Percentiles rank a stretch among this genome's conserved stretches.
These are phyloP conservation scores for Syrista parreyssii DNA, from an alignment of 2,888 invertebrate species.

Conservation along the genomic window DNA sequence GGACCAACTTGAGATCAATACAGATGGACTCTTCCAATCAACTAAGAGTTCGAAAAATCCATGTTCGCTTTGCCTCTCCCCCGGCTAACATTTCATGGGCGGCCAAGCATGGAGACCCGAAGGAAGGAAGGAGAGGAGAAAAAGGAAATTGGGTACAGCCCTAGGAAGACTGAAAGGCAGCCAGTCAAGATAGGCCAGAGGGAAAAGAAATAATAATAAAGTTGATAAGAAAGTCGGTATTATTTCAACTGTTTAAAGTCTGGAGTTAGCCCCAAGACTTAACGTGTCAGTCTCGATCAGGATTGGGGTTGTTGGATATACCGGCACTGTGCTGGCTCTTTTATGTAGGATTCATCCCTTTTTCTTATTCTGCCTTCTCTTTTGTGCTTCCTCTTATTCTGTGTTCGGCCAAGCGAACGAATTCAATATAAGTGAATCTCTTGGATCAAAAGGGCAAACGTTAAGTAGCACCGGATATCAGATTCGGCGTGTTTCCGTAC, in stretches of 20 bases:
- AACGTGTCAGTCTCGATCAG: conserved; percentile 15
- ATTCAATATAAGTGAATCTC: conserved; percentile 39
- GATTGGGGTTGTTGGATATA: neutral
- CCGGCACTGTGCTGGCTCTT: too few species aligned
- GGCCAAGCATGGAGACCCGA: neutral
- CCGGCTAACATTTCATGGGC: conserved; percentile 14
- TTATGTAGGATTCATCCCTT: too few species aligned
- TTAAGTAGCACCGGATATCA: neutral
- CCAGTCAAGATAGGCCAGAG: neutral
- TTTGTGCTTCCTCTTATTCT: conserved; percentile 11
- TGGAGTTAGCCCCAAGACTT: conserved; percentile 3
- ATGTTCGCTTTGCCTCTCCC: conserved; percentile 19
- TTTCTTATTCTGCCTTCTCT: too few species aligned
- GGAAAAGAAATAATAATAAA: conserved; percentile 4
- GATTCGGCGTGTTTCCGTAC: neutral
- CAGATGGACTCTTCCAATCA: conserved; percentile 12
- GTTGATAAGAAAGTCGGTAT: conserved; percentile 13
- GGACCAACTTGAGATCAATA: too few species aligned
- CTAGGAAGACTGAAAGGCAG: neutral
- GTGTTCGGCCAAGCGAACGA: conserved; percentile 43
- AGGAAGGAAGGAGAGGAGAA: conserved; percentile 9
- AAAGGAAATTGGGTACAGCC: neutral
- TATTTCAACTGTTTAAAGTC: conserved; percentile 15
- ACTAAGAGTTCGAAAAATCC: conserved; percentile 27
- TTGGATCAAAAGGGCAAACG: conserved; percentile 31